Conservation (phyloP, 2,113 vertebrate species). For the Caranx ignobilis region DNA sequence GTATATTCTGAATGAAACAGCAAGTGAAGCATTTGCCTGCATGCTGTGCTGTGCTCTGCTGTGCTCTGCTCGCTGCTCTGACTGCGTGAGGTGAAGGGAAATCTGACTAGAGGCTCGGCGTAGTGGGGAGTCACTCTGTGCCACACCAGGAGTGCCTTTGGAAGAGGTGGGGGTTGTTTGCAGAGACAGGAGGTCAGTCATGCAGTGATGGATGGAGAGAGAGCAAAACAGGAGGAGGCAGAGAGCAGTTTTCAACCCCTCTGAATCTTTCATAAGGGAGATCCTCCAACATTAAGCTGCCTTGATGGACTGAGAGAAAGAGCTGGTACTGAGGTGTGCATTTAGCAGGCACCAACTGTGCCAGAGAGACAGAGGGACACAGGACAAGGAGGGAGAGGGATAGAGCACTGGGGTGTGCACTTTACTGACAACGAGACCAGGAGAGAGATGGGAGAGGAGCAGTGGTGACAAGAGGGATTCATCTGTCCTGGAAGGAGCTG, state of each 20-base stretch:
- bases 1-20: slow-evolving; percentile 84
- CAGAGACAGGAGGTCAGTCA: slow-evolving; percentile 64
- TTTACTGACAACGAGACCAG: slow-evolving; percentile 33
- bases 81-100: slow-evolving; percentile 54
- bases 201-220: slow-evolving; percentile 69
- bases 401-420: slow-evolving; percentile 13
- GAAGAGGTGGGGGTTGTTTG: slow-evolving; percentile 65
- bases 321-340: slow-evolving; percentile 60
- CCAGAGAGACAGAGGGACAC: slow-evolving; percentile 37
- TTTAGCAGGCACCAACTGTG: slow-evolving; percentile 28
- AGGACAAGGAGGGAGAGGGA: slow-evolving; percentile 25
- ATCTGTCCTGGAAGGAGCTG: slow-evolving; percentile 65
- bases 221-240: slow-evolving; percentile 57
- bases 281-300: slow-evolving; percentile 69
- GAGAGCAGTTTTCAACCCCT: slow-evolving; percentile 78
- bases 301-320: slow-evolving; percentile 59
- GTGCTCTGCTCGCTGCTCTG: slow-evolving; percentile 47
- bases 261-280: slow-evolving; percentile 82
- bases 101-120: slow-evolving; percentile 56
- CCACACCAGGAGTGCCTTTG: slow-evolving; percentile 72
- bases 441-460: slow-evolving; percentile 43
- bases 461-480: slow-evolving; percentile 70
- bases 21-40: slow-evolving; percentile 72
- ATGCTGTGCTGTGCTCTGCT: slow-evolving; percentile 50
- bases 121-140: slow-evolving; percentile 59